phyloP scores from a whole-genome alignment of 2,113 vertebrate species.

The Thomomys bottae region DNA sequence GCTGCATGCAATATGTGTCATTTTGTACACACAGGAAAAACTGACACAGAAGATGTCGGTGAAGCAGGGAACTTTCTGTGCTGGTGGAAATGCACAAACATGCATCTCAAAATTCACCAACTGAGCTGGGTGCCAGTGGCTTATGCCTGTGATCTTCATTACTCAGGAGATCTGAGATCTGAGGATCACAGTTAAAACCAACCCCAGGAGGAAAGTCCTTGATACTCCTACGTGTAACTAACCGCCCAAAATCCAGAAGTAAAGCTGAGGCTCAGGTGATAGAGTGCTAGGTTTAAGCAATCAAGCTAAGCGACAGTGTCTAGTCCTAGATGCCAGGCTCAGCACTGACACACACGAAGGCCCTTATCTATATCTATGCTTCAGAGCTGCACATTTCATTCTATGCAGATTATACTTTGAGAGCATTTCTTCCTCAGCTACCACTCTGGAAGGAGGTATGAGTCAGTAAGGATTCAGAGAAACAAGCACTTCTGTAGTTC shows the following conservation, averaged over 20 bases:
- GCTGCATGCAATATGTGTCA: fast-evolving
- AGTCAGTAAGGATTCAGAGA: neutral
- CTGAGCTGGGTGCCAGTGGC: too few relatives aligned
- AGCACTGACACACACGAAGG: too few relatives aligned
- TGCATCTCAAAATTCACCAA: neutral
- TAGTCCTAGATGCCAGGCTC: too few relatives aligned
- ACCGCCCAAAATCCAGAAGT: too few relatives aligned
- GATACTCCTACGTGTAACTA: too few relatives aligned
- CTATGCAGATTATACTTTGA: neutral
- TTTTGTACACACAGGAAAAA: neutral
- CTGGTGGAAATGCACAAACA: neutral
- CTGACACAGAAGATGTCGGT: neutral
- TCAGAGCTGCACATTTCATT: neutral
- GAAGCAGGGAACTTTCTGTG: neutral
- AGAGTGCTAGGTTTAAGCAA: too few relatives aligned
- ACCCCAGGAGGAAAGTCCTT: too few relatives aligned
- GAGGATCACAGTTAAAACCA: too few relatives aligned
- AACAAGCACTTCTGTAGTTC: neutral
- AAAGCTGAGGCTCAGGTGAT: too few relatives aligned
- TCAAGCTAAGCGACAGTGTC: too few relatives aligned
- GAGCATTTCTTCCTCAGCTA: neutral
- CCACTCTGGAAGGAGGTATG: neutral
- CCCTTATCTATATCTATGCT: neutral
- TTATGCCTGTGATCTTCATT: too few relatives aligned
- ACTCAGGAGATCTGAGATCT: too few relatives aligned